Conservation (phyloP, 2,113 vertebrate species). For the Pholis gunnellus region DNA sequence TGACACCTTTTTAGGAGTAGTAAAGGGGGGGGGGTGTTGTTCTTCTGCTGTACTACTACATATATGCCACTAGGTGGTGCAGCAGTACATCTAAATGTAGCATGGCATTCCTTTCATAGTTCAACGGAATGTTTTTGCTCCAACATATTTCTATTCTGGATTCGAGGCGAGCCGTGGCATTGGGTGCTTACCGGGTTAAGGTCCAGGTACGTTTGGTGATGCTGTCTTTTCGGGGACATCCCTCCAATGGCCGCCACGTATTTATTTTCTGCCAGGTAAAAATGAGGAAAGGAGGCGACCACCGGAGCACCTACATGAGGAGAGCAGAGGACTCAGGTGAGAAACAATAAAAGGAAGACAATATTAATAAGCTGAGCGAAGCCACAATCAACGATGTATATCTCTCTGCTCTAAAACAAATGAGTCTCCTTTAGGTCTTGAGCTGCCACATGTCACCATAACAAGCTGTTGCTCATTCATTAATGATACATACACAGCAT, state of each 20-base stretch:
- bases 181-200: conserved; percentile 89
- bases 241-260: conserved; percentile 86
- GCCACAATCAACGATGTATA: background rate
- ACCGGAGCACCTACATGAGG: conserved; percentile 90
- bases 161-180: background rate
- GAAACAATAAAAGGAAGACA: background rate
- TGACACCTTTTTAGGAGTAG: background rate
- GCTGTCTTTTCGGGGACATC: conserved; percentile 87
- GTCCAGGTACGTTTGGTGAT: conserved; percentile 94
- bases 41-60: background rate
- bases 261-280: conserved; percentile 89
- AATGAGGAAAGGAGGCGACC: conserved; percentile 95
- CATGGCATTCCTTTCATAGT: background rate
- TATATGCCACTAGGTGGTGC: conserved; percentile 51
- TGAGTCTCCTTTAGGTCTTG: background rate
- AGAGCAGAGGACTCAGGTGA: background rate
- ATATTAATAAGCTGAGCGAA: background rate
- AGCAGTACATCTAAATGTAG: background rate
- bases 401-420: background rate
- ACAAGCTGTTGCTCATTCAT: background rate
- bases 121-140: background rate
- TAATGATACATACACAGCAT: background rate
- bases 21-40: background rate
- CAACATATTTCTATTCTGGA: background rate
- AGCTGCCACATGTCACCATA: background rate